Percentiles rank a stretch among this genome's conserved stretches.
phyloP scores from a whole-genome alignment of 2,888 invertebrate genomes.

The Alcis repandata region DNA sequence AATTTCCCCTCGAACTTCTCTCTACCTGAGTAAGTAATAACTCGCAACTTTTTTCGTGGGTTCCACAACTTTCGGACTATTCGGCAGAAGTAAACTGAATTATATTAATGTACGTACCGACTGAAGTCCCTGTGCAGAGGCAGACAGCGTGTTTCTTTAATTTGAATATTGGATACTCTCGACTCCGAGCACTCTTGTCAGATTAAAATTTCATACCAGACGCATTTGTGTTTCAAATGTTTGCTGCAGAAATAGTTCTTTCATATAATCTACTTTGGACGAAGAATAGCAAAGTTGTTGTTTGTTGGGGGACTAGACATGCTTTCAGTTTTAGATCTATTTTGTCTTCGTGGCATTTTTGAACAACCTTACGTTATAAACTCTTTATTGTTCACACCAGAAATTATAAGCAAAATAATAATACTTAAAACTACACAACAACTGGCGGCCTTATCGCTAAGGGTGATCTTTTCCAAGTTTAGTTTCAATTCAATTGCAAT shows the following conservation, averaged over 20 bases:
- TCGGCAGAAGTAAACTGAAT: conserved; percentile 70
- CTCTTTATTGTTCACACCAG: too few relatives aligned
- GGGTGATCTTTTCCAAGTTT: too few relatives aligned
- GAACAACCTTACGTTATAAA: too few relatives aligned
- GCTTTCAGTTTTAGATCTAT: neutral
- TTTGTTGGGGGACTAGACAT: conserved; percentile 15
- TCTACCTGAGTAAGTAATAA: conserved; percentile 69
- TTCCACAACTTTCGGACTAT: conserved; percentile 58
- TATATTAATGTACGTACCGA: conserved; percentile 60
- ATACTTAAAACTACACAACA: too few relatives aligned
- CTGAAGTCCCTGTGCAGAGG: conserved; percentile 40
- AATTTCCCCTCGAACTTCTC: conserved; percentile 66
- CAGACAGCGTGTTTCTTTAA: conserved; percentile 59
- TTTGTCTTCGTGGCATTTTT: too few relatives aligned
- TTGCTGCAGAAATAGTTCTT: conserved; percentile 47
- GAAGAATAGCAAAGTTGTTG: conserved; percentile 43
- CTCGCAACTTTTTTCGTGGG: conserved; percentile 64
- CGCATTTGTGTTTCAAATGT: conserved; percentile 58
- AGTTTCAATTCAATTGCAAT: too few relatives aligned
- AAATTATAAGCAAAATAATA: too few relatives aligned
- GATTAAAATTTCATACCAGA: conserved; percentile 60
- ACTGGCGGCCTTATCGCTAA: too few relatives aligned
- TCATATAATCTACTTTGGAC: neutral
- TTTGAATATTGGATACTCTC: conserved; percentile 65
- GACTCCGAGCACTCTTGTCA: conserved; percentile 51